phyloP scores from a whole-genome alignment of 2,113 vertebrate genomes.

The Microcebus lehilahytsara region DNA sequence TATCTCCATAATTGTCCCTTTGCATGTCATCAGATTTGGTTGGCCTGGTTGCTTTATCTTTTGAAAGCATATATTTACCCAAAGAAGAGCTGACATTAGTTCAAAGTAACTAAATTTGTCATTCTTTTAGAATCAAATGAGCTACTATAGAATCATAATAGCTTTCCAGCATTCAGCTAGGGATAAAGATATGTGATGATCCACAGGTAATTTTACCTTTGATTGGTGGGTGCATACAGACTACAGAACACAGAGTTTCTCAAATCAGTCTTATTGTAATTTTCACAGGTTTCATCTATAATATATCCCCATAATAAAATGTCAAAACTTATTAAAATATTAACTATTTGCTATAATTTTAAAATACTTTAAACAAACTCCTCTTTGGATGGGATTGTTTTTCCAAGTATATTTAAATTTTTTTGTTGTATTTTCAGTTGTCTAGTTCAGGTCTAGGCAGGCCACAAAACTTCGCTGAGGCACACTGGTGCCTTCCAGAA shows the following conservation, averaged over 20 bases:
- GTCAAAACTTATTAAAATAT: neutral
- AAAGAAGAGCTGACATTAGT: neutral
- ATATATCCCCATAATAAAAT: neutral
- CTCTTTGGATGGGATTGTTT: neutral
- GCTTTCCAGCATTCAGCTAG: neutral
- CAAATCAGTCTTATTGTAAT: neutral
- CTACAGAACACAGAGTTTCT: neutral
- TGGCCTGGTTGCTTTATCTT: neutral
- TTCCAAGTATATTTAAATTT: neutral
- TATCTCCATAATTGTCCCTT: neutral
- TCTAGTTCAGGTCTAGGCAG: conserved; percentile 1
- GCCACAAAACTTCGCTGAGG: neutral
- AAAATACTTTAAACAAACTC: neutral
- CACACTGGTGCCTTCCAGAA: neutral
- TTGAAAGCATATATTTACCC: neutral
- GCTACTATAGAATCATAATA: neutral
- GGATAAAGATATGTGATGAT: neutral
- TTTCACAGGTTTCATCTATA: neutral
- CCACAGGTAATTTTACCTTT: neutral
- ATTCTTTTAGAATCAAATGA: neutral
- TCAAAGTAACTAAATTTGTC: neutral
- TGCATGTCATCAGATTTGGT: neutral
- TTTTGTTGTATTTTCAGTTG: neutral
- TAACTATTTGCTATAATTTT: neutral
- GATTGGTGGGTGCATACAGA: neutral